phyloP scores from a whole-genome alignment of 30 jellyfish, hydroid and myxozoan genomes.

The Aurelia aurita region DNA sequence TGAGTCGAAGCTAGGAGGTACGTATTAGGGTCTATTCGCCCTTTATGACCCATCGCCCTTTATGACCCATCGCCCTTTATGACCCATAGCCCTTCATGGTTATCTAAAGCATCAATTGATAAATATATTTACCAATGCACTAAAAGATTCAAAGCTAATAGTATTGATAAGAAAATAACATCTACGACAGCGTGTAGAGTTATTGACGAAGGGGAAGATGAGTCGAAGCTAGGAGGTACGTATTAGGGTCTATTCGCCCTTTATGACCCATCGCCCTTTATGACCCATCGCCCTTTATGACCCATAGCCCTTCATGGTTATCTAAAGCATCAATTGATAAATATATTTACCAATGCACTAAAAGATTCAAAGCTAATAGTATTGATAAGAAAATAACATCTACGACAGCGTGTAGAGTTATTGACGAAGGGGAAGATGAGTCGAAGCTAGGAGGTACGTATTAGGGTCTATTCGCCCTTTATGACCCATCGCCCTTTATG shows the following conservation, averaged over 20 bases:
- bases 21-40: neutral
- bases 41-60: no score
- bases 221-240: slow-evolving; percentile 48
- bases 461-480: neutral
- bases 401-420: slow-evolving; percentile 3
- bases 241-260: neutral
- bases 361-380: slow-evolving; percentile 49
- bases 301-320: no score
- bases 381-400: slow-evolving; percentile 3
- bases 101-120: slow-evolving; percentile 7
- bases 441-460: slow-evolving; percentile 46
- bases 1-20: slow-evolving; percentile 58
- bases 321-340: slow-evolving; percentile 15
- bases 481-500: no score
- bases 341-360: slow-evolving; percentile 53
- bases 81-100: no score
- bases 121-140: slow-evolving; percentile 59
- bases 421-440: slow-evolving; percentile 75
- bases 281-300: no score
- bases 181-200: slow-evolving; percentile 1
- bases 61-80: no score
- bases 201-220: slow-evolving; percentile 75
- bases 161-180: slow-evolving; percentile 19
- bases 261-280: no score
- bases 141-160: slow-evolving; percentile 36